Evolutionary conservation across 2,113 vertebrate genomes (phyloP).

Genomic region (Scatophagus argus): DNA sequence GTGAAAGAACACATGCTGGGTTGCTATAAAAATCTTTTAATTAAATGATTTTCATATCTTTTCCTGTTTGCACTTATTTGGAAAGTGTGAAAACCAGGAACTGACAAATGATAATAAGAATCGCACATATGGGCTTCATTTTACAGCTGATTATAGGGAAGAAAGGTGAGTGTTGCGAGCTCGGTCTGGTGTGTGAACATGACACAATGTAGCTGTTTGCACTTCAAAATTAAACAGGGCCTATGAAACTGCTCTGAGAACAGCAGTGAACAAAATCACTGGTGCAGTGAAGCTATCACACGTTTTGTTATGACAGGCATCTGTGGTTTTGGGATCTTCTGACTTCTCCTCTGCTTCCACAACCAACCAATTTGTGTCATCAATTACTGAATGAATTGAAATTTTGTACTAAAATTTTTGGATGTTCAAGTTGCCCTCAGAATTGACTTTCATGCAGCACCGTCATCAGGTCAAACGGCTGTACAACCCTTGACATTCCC

Average conservation of each 20-base stretch:
- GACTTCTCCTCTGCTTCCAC: neutral
- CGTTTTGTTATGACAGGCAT: neutral
- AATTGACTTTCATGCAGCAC: neutral
- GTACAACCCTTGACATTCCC: neutral
- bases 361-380: neutral
- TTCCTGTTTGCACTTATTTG: neutral
- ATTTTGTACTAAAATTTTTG: neutral
- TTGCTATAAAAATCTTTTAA: conserved; percentile 8
- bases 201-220: neutral
- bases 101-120: neutral
- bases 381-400: neutral
- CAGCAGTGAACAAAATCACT: neutral
- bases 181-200: neutral
- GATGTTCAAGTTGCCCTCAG: neutral
- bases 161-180: neutral
- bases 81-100: conserved; percentile 16
- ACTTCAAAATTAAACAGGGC: neutral
- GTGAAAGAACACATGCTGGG: neutral
- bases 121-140: conserved; percentile 5
- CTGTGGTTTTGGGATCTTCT: neutral
- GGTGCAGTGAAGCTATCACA: neutral
- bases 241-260: neutral
- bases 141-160: neutral
- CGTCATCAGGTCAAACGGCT: neutral
- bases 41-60: conserved; percentile 22